phyloP scores from a whole-genome alignment of 2,113 vertebrate species.

The Sander lucioperca region DNA sequence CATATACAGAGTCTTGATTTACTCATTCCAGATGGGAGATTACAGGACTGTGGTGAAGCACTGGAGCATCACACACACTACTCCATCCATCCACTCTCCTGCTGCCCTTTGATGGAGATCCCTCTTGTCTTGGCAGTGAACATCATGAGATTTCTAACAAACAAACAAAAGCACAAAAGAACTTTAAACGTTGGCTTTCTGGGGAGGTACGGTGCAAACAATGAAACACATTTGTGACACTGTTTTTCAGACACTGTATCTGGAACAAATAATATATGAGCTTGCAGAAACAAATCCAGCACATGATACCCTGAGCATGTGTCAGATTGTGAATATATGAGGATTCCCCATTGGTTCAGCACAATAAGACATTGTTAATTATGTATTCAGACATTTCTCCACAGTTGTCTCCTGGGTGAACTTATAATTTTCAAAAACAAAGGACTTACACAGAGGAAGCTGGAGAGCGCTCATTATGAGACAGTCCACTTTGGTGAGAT shows the following conservation, averaged over 20 bases:
- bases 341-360: slow-evolving; percentile 55
- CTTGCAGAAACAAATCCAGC: slow-evolving; percentile 49
- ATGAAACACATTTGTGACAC: slow-evolving; percentile 63
- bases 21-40: slow-evolving; percentile 84
- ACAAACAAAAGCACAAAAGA: slow-evolving; percentile 74
- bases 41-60: slow-evolving; percentile 71
- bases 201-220: slow-evolving; percentile 47
- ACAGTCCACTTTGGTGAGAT: slow-evolving; percentile 26
- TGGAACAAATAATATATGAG: slow-evolving; percentile 53
- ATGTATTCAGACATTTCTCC: slow-evolving; percentile 70
- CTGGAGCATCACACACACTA: slow-evolving; percentile 68
- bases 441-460: slow-evolving; percentile 62
- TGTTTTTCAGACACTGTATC: slow-evolving; percentile 58
- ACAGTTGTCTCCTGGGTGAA: slow-evolving; percentile 63
- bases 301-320: slow-evolving; percentile 62
- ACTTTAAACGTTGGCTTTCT: slow-evolving; percentile 53
- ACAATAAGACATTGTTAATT: slow-evolving; percentile 74
- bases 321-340: slow-evolving; percentile 63
- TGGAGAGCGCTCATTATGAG: slow-evolving; percentile 40
- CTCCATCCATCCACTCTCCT: slow-evolving; percentile 50
- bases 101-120: slow-evolving; percentile 66
- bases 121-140: slow-evolving; percentile 60
- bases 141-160: slow-evolving; percentile 65
- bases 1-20: slow-evolving; percentile 84
- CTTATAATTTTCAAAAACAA: slow-evolving; percentile 71